phyloP scores from a whole-genome alignment of 1,140 invertebrate genomes.

The Manduca sexta region DNA sequence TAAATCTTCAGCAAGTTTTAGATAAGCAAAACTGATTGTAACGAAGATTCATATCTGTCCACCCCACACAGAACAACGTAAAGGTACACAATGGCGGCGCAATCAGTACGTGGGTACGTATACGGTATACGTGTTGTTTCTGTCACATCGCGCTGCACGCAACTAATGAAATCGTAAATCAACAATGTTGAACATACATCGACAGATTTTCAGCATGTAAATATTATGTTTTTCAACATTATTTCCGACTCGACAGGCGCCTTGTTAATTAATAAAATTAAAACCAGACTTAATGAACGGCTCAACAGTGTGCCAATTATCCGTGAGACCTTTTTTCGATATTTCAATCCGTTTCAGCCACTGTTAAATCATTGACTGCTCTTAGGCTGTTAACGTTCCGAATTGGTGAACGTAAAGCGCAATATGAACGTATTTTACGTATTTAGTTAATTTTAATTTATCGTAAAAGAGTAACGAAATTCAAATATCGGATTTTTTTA shows the following conservation, averaged over 20 bases:
- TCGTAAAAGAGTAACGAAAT: too few species aligned
- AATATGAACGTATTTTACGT: too few species aligned
- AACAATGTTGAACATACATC: conserved; percentile 53
- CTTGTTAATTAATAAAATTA: conserved; percentile 47
- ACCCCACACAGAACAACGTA: too few species aligned
- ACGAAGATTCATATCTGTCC: too few species aligned
- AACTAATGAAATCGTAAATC: conserved; percentile 71
- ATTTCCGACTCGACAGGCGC: conserved; percentile 24
- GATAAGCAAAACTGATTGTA: too few species aligned
- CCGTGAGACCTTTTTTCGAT: conserved; percentile 5
- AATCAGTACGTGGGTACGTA: conserved; percentile 18
- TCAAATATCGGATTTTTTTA: too few species aligned
- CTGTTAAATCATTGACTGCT: too few species aligned
- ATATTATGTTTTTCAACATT: conserved; percentile 47
- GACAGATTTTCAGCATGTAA: conserved; percentile 53
- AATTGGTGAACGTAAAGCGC: too few species aligned
- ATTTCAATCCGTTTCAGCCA: too few species aligned
- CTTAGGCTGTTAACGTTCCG: too few species aligned
- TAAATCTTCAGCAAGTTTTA: too few species aligned
- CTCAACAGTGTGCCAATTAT: conserved; percentile 21
- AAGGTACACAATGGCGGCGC: conserved; percentile 3
- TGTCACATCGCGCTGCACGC: conserved; percentile 37
- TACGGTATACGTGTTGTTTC: conserved; percentile 27
- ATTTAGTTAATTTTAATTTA: too few species aligned
- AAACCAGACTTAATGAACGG: conserved; percentile 27